Base-by-base conservation (phyloP, 2,113 vertebrate genomes). In the Gobio gobio region DNA sequence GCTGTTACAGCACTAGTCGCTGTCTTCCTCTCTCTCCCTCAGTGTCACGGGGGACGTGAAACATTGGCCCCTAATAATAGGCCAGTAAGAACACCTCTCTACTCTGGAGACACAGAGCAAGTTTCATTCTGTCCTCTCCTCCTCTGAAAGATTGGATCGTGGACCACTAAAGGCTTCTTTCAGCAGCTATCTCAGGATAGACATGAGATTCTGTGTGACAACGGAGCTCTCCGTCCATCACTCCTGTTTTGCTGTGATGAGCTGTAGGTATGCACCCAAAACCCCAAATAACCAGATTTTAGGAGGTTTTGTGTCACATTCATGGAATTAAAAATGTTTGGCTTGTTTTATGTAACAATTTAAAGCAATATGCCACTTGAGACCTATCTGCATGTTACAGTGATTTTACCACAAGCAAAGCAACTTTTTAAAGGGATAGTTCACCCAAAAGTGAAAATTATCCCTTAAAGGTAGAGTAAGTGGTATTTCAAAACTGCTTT, bases 41-140 rank as follows among this genome's bases (percentile, higher is more conserved):
- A 24, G 86, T 87, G 59, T 86, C 63, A 85, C 2, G 33, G 29
- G 58, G 83, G 75, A 77, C 56, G 13, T 16, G 49, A 75, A 56
- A 76, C 29, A 56, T 82, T 63, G 70, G 47, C 72, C 74, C 80
- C 80, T 83, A 86, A 86, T 83, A 83, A 86, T 86, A 83, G 73
- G 56, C 59, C 36, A 29, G 73, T 54, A 70, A 64, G 72, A 75
- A 86, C 76, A 76, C 61, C 80, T 36, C 59, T 56, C 76, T 29
- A 54, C 59, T 86, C 72, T 77, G 45, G 74, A 36, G 72, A 81
- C 24, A 58, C 10, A 22, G n/a, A 76, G 77, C 40, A 75, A 56
- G 58, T 64, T 66, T 56, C 16, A 75, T 82, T 76, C 81, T 45
- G 72, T 56, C 49, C 64, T 83, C 40, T 33, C 20, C 64, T 68